Evolutionary conservation across 1,140 invertebrate genomes (phyloP), one percentile per base, ranked within the genome.

Genomic region (Chlorops oryzae): DNA sequence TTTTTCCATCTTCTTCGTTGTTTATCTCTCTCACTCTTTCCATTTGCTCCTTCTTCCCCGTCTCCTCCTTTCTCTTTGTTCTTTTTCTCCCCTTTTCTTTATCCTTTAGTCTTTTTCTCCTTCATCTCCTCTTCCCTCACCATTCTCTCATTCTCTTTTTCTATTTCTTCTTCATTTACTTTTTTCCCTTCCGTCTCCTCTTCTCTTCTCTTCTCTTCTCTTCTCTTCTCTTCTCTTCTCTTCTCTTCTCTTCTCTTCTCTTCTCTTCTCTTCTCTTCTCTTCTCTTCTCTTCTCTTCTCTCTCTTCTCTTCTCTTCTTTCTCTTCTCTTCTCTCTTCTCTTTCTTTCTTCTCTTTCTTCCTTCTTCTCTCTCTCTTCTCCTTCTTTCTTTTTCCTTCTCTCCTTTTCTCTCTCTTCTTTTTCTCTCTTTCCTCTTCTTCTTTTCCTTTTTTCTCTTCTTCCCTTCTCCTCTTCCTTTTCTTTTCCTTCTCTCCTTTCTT

Each of bases 1-100:
- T 38, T 15, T 20, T 47, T 46, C 50, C 44, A 51, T 51, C 28
- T 32, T 15, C 15, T 15, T 32, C 28, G 9, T 32, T 32, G 9
- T 10, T 32, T 32, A 9, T 32, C 9, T 15, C 28, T 32, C 15
- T 32, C 28, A 10, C 28, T 15, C 28, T 32, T 15, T 15, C 28
- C 15, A 9, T 15, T 15, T 10, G 9, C 15, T 10, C 15, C 28
- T 32, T 15, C 28, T 15, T 32, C 28, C 28, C 28, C 9, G 15
- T 32, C 28, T 32, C 28, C 15, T 32, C 28, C 28, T 32, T 10
- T 15, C 28, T 32, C 28, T 32, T 10, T 32, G 9, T 32, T 15
- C 28, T 15, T 32, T 15, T 15, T 15, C 15, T 9, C 28, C 28
- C 15, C 28, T 32, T 32, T 32, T 15, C 28, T 10, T 32, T 32